A percentile compares a stretch with the other conserved stretches of the same genome.
These are phyloP conservation scores for Sebastes matsubarae DNA, from an alignment of 2,797 vertebrate genomes.

Conservation along the genomic window DNA sequence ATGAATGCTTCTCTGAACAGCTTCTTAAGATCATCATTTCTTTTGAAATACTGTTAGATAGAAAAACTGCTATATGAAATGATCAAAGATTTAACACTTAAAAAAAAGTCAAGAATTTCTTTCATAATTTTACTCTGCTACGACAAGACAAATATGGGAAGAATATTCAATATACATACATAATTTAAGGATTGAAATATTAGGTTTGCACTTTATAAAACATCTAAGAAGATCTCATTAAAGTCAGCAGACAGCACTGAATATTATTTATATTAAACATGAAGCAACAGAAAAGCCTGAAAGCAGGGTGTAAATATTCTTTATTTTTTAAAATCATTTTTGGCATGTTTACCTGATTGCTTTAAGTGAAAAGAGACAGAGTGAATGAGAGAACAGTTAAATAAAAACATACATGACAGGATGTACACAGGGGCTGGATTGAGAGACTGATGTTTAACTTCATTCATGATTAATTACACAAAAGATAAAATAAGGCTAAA, in stretches of 20 bases:
- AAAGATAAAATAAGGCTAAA: not conserved
- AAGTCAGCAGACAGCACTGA: not conserved
- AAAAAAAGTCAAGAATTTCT: not conserved
- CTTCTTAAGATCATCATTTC: not conserved
- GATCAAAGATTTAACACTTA: not conserved
- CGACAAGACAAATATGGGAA: not conserved
- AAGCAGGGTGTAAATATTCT: constrained; percentile 27
- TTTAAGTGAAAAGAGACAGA: constrained; percentile 24
- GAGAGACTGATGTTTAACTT: not conserved
- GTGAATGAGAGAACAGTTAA: not conserved
- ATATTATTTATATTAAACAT: not conserved
- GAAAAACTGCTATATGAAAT: not conserved
- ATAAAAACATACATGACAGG: constrained; percentile 10
- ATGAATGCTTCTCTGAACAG: not conserved
- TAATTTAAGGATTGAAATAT: not conserved
- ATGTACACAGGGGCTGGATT: not conserved
- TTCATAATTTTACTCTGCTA: not conserved
- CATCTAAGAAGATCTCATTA: not conserved
- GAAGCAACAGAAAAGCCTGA: not conserved
- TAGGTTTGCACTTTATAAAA: not conserved
- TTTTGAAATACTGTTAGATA: not conserved
- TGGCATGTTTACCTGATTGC: constrained; percentile 43
- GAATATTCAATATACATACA: not conserved
- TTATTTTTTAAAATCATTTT: constrained; percentile 41
- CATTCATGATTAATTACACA: not conserved